Evolutionary conservation across 2,888 invertebrate species (phyloP), one percentile per base, ranked within the genome.

Genomic region (Taenaris catops): DNA sequence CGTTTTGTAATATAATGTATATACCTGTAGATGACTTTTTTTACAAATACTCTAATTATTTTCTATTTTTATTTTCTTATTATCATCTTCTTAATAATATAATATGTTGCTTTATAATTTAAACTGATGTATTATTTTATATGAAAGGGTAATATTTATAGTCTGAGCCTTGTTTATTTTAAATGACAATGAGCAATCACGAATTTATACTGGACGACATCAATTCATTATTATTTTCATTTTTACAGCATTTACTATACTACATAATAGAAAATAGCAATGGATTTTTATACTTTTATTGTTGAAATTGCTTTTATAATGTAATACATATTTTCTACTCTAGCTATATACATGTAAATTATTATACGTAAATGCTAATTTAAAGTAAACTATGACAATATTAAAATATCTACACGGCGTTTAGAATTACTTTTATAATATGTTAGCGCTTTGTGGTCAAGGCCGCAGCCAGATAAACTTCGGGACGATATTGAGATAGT

Each of bases 321-420:
- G 24, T 16, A 34, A 38, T 29, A 32, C 17, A 25, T 31, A 10
- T 38, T 41, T 41, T 38, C 34, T 41, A 41, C 38, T 38, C 59
- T 76, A 78, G 73, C 59, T 61, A 62, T 62, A 55, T 73, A 72
- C 56, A 73, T 81, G 72, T 81, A 74, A 76, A 70, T 63, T 76
- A 70, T 62, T 60, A 74, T 78, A 70, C 54, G 69, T 66, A 72
- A 68, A 73, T 68, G 73, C 68, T 70, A 71, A 58, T 74, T 70
- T 70, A 75, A 76, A 74, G 74, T 70, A 54, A 59, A 60, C 51
- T 75, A 80, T 83, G 84, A 86, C 84, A 86, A 86, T 86, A 86
- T 83, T 84, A 79, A 75, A 64, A 74, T 76, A 80, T 76, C 74
- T 78, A 74, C 67, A 70, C 64, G 63, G 68, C 71, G 63, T 68